A percentile compares a stretch with the other conserved stretches of the same genome.
phyloP scores from a whole-genome alignment of 2,797 vertebrate species.

The Urocyon cinereoargenteus region DNA sequence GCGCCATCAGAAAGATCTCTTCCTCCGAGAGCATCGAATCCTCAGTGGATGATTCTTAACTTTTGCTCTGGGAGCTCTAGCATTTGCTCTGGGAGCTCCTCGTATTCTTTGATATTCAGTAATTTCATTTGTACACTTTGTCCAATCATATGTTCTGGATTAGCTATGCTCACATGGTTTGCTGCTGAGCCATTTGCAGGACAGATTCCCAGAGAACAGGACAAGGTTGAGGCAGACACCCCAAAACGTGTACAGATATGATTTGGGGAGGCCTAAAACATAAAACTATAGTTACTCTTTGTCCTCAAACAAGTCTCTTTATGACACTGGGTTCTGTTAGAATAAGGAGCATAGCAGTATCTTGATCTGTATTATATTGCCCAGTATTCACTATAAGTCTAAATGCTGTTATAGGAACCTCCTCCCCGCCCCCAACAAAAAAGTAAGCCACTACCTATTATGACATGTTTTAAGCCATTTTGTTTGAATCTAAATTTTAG shows the following conservation, averaged over 20 bases:
- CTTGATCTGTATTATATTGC: background rate
- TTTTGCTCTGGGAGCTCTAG: background rate
- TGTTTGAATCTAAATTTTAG: constrained; percentile 26
- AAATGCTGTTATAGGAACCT: background rate
- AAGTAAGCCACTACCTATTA: background rate
- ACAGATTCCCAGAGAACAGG: background rate
- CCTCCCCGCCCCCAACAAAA: rapidly evolving
- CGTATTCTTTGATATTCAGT: background rate
- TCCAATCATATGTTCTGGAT: background rate
- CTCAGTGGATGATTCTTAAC: background rate
- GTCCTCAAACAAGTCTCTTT: background rate
- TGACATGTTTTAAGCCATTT: constrained; percentile 2
- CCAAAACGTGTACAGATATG: background rate
- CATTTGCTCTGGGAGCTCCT: background rate
- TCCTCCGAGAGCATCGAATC: background rate
- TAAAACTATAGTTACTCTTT: background rate
- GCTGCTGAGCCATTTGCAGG: background rate
- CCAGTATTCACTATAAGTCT: background rate
- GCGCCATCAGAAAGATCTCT: background rate
- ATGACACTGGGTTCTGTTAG: background rate
- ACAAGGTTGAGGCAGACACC: background rate
- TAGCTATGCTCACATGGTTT: background rate
- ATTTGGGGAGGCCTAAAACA: constrained; percentile 8
- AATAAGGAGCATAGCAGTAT: background rate
- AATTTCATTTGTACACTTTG: background rate